Percentiles rank a stretch among this genome's conserved stretches.
Evolutionary conservation across 2,113 vertebrate genomes (phyloP).

Genomic region (Paradoxurus hermaphroditus): DNA sequence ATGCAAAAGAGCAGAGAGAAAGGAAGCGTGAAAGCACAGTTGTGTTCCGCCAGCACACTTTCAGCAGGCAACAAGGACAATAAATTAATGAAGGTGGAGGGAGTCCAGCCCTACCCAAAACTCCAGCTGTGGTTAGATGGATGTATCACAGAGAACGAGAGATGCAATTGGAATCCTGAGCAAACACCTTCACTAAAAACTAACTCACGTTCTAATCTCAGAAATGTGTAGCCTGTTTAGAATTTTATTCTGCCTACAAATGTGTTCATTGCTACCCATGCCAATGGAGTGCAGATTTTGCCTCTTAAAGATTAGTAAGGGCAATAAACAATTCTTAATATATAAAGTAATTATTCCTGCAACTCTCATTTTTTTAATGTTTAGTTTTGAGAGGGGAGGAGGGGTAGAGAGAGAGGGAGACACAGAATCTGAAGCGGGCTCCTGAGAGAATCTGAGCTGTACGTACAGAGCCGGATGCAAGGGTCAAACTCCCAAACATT

Average conservation of each 20-base stretch:
- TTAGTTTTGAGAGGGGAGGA: too few relatives aligned
- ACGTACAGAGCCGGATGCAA: too few relatives aligned
- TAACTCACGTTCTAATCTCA: background rate
- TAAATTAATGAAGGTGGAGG: background rate
- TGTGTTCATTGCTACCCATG: background rate
- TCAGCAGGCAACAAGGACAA: background rate
- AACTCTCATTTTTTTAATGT: background rate
- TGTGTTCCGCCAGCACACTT: background rate
- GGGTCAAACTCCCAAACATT: too few relatives aligned
- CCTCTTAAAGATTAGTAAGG: background rate
- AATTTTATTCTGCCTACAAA: background rate
- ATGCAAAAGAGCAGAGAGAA: background rate
- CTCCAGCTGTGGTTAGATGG: background rate
- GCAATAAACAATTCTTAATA: background rate
- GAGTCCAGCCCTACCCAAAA: background rate
- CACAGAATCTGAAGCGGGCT: too few relatives aligned
- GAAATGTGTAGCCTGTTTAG: background rate
- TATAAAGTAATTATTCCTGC: background rate
- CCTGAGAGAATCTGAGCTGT: too few relatives aligned
- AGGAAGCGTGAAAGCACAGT: background rate
- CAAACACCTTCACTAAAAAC: constrained; percentile 9
- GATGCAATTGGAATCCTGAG: background rate
- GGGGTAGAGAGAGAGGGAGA: too few relatives aligned
- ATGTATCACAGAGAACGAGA: background rate
- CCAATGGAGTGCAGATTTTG: background rate